Percentiles rank a stretch among this genome's conserved stretches.
phyloP scores from a whole-genome alignment of 1,140 invertebrate genomes.

The Drosophila ohnishii region DNA sequence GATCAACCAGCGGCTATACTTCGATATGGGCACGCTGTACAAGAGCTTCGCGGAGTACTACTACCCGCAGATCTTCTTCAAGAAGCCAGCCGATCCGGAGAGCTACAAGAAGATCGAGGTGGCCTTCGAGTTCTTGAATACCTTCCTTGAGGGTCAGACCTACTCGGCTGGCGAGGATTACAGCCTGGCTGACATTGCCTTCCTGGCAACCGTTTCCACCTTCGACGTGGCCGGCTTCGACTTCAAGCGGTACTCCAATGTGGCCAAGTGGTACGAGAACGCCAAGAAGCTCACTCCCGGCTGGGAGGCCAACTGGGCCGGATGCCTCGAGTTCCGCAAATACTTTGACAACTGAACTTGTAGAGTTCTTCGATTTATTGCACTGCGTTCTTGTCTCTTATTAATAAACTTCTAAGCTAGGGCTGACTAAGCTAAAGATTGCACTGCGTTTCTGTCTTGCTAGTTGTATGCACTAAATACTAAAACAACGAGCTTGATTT shows the following conservation, averaged over 20 bases:
- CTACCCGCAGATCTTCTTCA: constrained; percentile 88
- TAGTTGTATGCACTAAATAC: constrained; percentile 14
- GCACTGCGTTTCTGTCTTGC: constrained; percentile 48
- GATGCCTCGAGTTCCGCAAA: constrained; percentile 54
- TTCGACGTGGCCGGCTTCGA: constrained; percentile 87
- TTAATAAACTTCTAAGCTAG: constrained; percentile 32
- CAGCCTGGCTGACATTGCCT: constrained; percentile 89
- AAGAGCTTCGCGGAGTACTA: constrained; percentile 85
- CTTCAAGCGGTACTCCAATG: constrained; percentile 87
- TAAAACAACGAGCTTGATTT: constrained; percentile 78
- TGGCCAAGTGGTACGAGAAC: constrained; percentile 88
- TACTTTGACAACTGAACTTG: constrained; percentile 54
- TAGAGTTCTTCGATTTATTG: constrained; percentile 52
- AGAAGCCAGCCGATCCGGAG: constrained; percentile 85
- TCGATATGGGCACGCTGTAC: constrained; percentile 88
- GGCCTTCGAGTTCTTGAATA: constrained; percentile 86
- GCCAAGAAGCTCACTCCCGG: constrained; percentile 88
- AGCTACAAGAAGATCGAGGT: constrained; percentile 86
- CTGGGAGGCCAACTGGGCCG: constrained; percentile 88
- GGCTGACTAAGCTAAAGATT: constrained; percentile 49
- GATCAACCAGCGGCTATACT: constrained; percentile 89
- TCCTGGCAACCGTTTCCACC: constrained; percentile 86
- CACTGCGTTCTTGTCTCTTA: constrained; percentile 57
- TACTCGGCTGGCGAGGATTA: constrained; percentile 87
- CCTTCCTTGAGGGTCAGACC: constrained; percentile 86